Evolutionary conservation across 2,888 invertebrate species (phyloP).

Genomic region (Toxonevra muliebris): DNA sequence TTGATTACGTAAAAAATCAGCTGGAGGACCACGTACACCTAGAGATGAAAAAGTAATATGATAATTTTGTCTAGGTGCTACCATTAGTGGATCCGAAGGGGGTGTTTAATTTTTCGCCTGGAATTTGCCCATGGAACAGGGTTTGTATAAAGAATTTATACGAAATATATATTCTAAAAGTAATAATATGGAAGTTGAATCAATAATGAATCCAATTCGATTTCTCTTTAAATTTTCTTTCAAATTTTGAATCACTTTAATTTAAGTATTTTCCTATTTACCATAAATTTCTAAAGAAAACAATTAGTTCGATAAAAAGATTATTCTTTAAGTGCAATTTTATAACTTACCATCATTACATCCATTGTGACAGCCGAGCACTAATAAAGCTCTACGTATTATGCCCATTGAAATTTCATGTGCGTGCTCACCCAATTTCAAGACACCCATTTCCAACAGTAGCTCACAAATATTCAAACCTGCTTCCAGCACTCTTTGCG

Average conservation of each 20-base stretch:
- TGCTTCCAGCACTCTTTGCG: conserved; percentile 89
- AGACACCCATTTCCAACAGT: conserved; percentile 87
- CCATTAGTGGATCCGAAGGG: too few relatives aligned
- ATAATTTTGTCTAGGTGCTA: too few relatives aligned
- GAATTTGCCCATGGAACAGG: too few relatives aligned
- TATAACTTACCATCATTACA: conserved; percentile 76
- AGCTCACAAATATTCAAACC: conserved; percentile 92
- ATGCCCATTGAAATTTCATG: conserved; percentile 65
- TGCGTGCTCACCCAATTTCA: conserved; percentile 69
- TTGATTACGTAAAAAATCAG: conserved; percentile 89
- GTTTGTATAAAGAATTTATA: too few relatives aligned
- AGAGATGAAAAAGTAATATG: not conserved
- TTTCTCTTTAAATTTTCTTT: too few relatives aligned
- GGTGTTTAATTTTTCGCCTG: too few relatives aligned
- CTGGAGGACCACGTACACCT: conserved; percentile 82
- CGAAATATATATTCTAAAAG: too few relatives aligned
- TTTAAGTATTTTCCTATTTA: too few relatives aligned
- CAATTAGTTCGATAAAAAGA: not conserved
- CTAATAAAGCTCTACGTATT: conserved; percentile 70
- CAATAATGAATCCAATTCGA: too few relatives aligned
- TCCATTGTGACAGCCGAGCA: conserved; percentile 94
- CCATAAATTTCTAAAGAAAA: not conserved
- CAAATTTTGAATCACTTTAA: too few relatives aligned
- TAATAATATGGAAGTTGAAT: too few relatives aligned
- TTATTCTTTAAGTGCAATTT: conserved; percentile 45